These are phyloP conservation scores for Muntiacus muntjak DNA, from an alignment of 2,113 vertebrate genomes.

Conservation along the genomic window DNA sequence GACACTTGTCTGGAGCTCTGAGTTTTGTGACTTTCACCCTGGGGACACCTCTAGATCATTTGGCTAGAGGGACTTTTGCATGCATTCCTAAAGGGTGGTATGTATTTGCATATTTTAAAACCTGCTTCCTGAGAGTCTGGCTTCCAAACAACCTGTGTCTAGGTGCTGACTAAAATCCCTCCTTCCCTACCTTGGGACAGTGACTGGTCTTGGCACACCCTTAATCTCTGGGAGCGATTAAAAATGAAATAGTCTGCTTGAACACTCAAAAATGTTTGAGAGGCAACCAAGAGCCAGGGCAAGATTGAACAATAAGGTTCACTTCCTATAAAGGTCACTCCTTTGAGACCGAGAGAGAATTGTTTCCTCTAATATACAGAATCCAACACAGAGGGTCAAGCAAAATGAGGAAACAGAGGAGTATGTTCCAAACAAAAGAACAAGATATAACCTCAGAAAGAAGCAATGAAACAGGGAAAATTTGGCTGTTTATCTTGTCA, in stretches of 20 bases:
- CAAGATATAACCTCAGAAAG: neutral
- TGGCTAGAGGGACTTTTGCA: neutral
- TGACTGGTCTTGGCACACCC: neutral
- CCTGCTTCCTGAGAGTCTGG: neutral
- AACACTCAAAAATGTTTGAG: neutral
- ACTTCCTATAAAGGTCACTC: neutral
- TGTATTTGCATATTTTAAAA: neutral
- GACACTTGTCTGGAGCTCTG: neutral
- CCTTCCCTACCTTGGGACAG: neutral
- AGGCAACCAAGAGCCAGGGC: neutral
- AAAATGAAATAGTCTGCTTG: neutral
- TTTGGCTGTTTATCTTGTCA: neutral
- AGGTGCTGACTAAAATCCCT: neutral
- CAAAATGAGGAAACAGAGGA: neutral
- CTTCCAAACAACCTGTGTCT: neutral
- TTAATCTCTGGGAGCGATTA: neutral
- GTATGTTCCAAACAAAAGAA: neutral
- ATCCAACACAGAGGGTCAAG: neutral
- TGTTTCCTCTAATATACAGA: neutral
- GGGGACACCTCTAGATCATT: neutral
- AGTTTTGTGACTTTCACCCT: neutral
- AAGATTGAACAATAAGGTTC: neutral
- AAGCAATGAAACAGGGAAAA: neutral
- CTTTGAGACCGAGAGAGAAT: neutral
- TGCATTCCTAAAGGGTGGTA: neutral